phyloP scores from a whole-genome alignment of 2,797 vertebrate species.

The Mus spretus region DNA sequence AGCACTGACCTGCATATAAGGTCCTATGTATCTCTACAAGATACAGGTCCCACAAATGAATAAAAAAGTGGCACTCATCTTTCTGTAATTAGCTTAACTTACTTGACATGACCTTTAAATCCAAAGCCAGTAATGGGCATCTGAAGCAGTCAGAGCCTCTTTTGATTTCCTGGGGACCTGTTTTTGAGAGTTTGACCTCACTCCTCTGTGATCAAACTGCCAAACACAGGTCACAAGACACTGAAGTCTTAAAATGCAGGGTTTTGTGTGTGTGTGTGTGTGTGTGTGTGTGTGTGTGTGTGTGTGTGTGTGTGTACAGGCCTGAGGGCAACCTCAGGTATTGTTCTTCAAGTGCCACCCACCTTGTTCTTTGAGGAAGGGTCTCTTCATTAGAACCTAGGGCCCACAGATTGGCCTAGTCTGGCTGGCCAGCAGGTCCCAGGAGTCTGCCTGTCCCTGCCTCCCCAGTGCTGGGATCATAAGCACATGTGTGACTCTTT shows the following conservation, averaged over 20 bases:
- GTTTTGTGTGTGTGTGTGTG: neutral
- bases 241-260: neutral
- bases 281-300: neutral
- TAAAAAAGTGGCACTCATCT: neutral
- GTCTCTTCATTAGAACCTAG: neutral
- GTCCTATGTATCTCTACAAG: neutral
- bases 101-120: neutral
- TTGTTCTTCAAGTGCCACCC: neutral
- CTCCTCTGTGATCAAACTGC: neutral
- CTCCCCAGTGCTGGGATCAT: neutral
- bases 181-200: too few species aligned
- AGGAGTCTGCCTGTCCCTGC: neutral
- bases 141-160: neutral
- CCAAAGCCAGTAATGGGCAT: neutral
- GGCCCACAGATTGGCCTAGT: neutral
- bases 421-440: too few species aligned
- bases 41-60: neutral
- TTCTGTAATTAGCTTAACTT: neutral
- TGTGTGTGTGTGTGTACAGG: neutral
- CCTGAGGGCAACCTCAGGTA: neutral
- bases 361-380: neutral
- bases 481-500: neutral
- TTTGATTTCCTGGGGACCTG: rapidly evolving
- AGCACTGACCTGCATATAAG: slow-evolving; percentile 87
- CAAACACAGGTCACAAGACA: neutral